Base-by-base conservation (phyloP, 1,140 invertebrate genomes). In the Drosophila fuyamai region DNA sequence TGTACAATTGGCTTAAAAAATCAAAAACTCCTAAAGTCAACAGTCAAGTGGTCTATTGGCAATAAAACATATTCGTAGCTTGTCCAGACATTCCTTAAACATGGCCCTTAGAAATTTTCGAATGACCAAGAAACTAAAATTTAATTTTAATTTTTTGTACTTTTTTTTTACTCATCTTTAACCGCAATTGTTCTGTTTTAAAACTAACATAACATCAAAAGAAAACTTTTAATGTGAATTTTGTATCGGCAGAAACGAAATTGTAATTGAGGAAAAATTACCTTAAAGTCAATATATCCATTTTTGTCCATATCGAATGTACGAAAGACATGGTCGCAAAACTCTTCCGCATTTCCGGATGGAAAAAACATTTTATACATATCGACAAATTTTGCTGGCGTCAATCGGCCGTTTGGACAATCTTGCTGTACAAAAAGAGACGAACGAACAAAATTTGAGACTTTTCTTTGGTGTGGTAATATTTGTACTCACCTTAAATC, bases 321-420 rank as follows among this genome's bases (percentile, higher is more conserved):
- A 81, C 98, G 95, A 93, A 99, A 99, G 13, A 99, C 98, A 93
- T 99, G 98, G 91, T 99, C 98, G 93, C 98, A 99, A 94, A 99
- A 99, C 93, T 99, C 98, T 93, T 99, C 98, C 18, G 98, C 98
- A 92, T 99, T 98, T 57, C 99, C 98, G 88, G 97, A 98, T 10
- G 98, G 98, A 94, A 99, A 99, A 94, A 99, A 98, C 96, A 98
- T 98, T 95, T 98, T 99, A 94, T 99, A 99, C 96, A 99, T 99
- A 94, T 99, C 98, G 88, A 99, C 97, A 93, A 99, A 99, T 94
- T 99, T 99, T 58, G 97, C 97, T 55, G 98, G 98, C 46, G 98
- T 99, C 86, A 99, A 94, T 92, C 98, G 95, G 66, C 99, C 99
- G 93, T 99, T 98, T 13, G 99, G 99, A 94, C 98, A 99, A 94